These are phyloP conservation scores for Stegodyphus mimosarum DNA, from an alignment of 1,140 invertebrate species.

Conservation along the genomic window DNA sequence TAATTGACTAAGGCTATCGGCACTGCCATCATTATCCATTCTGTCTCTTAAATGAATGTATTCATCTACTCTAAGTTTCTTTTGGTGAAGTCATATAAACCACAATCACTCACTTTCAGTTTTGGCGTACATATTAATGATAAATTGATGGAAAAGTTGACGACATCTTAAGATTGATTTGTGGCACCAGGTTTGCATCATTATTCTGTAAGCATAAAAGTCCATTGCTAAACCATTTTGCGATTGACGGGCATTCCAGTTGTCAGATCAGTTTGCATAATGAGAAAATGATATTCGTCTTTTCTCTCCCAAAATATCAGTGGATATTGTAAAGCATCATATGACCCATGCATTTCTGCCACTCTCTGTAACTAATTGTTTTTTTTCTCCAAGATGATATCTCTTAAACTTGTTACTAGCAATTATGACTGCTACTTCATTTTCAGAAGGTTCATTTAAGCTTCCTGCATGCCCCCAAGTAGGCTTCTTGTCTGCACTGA, in stretches of 20 bases:
- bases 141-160: constrained; percentile 61
- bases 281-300: constrained; percentile 51
- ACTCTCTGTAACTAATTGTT: too few relatives aligned
- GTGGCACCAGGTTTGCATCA: constrained; percentile 27
- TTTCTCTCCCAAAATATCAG: constrained; percentile 59
- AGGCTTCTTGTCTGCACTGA: too few relatives aligned
- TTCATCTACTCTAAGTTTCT: constrained; percentile 32
- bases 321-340: constrained; percentile 57
- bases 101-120: constrained; percentile 39
- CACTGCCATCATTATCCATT: neutral
- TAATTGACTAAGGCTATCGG: neutral
- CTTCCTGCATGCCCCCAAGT: too few relatives aligned
- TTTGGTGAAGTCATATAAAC: constrained; percentile 42
- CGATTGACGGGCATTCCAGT: neutral
- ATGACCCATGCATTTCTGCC: too few relatives aligned
- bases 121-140: constrained; percentile 59
- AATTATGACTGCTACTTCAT: too few relatives aligned
- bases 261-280: constrained; percentile 23
- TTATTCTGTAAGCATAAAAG: constrained; percentile 32
- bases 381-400: too few relatives aligned
- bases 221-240: constrained; percentile 10
- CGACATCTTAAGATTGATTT: constrained; percentile 63
- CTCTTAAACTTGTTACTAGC: too few relatives aligned
- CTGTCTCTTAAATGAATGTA: constrained; percentile 50
- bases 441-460: too few relatives aligned